Evolutionary conservation across 2,113 vertebrate species (phyloP), one percentile per base, ranked within the genome.

Genomic region (Actinemys pallida): DNA sequence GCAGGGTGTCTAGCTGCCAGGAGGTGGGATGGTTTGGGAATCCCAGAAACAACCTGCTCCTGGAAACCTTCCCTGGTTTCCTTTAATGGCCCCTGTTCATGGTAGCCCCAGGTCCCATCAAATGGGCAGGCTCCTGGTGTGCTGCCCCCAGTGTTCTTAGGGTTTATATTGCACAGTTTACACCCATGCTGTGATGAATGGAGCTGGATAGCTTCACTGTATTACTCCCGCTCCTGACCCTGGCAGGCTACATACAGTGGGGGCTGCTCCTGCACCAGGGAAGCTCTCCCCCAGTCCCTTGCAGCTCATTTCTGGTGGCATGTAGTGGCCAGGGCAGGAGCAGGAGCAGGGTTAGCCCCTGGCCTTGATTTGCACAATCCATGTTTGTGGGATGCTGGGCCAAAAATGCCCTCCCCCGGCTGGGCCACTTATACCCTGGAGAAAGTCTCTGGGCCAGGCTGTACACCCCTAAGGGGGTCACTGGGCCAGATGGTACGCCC

Each of bases 1-100:
- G 49, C 3, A 24, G 52, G 14, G 59, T 4, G 3, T 83, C 39
- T 39, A 22, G 17, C 2, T 39, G 5, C 0, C 6, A 0, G 5
- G 35, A 47, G 2, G 35, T 20, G 2, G 35, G 1, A 1, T n/a
- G 62, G 13, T 90, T 62, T 85, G 75, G 39, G 82, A 35, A 42
- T 65, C 29, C 29, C 65, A 69, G 65, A 69, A 7, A 2, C 8
- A 53, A 69, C 31, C 59, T 39, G 17, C 35, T 39, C 17, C 65
- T 69, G 65, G 35, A 59, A 57, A 47, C 45, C 45, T 20, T 19
- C 35, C 35, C 17, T 5, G 35, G 13, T n/a, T 69, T 69, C 35
- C 17, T 35, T 17, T 31, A 17, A 35, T 19, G 65, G 35, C 8
- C 65, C 57, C 65, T 69, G 35, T 17, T 69, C 17, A 19, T 10